These are phyloP conservation scores for Eumerus sabulonum DNA, from an alignment of 2,888 invertebrate species.

Conservation along the genomic window DNA sequence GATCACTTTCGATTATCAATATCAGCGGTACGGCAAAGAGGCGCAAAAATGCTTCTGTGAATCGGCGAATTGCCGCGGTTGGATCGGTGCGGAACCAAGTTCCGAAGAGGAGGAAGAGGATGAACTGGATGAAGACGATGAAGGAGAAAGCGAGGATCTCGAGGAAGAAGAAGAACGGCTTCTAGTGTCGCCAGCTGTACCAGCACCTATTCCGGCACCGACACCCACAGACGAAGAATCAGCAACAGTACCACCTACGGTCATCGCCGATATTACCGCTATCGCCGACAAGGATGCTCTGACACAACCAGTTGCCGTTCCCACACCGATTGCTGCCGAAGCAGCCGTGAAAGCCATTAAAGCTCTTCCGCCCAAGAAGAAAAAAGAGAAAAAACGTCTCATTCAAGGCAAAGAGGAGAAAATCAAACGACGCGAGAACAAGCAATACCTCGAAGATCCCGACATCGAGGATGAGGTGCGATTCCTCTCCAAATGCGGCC, in stretches of 20 bases:
- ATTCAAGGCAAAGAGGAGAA: slow-evolving; percentile 61
- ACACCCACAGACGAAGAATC: not conserved
- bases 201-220: slow-evolving; percentile 6
- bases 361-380: slow-evolving; percentile 25
- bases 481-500: slow-evolving; percentile 86
- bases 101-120: slow-evolving; percentile 83
- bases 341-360: slow-evolving; percentile 25
- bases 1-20: slow-evolving; percentile 99
- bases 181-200: slow-evolving; percentile 54
- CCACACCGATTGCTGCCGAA: slow-evolving; percentile 13
- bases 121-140: slow-evolving; percentile 73
- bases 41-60: slow-evolving; percentile 98
- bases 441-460: slow-evolving; percentile 82
- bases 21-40: slow-evolving; percentile 97
- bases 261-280: slow-evolving; percentile 17
- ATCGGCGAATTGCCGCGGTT: slow-evolving; percentile 92
- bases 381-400: slow-evolving; percentile 73
- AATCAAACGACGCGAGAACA: slow-evolving; percentile 67
- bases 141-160: slow-evolving; percentile 71
- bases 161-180: slow-evolving; percentile 72
- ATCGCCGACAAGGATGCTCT: slow-evolving; percentile 2
- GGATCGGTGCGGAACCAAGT: slow-evolving; percentile 95
- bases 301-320: not conserved
- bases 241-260: slow-evolving; percentile 7
- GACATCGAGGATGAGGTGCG: slow-evolving; percentile 92